A percentile compares a stretch with the other conserved stretches of the same genome.
These are phyloP conservation scores for Drosophila quasianomalipes DNA, from an alignment of 2,888 invertebrate genomes.

Conservation along the genomic window DNA sequence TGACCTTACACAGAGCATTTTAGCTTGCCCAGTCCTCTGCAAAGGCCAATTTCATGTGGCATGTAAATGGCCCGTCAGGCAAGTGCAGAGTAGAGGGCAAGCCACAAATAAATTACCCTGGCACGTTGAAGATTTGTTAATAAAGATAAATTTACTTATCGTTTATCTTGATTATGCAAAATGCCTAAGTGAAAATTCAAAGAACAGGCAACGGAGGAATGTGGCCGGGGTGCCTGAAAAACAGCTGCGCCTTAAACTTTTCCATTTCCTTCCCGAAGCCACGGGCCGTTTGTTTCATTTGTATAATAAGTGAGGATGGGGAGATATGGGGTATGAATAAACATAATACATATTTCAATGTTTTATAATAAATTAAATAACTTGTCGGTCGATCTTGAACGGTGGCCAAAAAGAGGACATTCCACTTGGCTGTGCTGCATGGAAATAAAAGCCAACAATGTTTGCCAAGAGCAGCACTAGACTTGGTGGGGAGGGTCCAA, in stretches of 20 bases:
- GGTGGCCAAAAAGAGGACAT: conserved; percentile 45
- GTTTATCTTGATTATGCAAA: conserved; percentile 79
- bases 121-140: conserved; percentile 79
- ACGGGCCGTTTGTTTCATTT: conserved; percentile 52
- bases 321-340: conserved; percentile 50
- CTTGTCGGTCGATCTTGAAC: conserved; percentile 62
- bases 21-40: conserved; percentile 1
- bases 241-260: conserved; percentile 73
- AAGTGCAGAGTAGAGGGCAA: conserved; percentile 26
- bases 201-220: conserved; percentile 40
- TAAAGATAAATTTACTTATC: conserved; percentile 80
- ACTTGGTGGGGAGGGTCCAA: background rate
- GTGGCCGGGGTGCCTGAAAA: conserved; percentile 8
- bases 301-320: conserved; percentile 2
- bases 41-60: conserved; percentile 57
- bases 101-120: conserved; percentile 74
- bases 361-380: conserved; percentile 78
- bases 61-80: conserved; percentile 51
- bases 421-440: conserved; percentile 33
- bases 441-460: conserved; percentile 27
- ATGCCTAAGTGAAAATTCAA: conserved; percentile 79
- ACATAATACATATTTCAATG: conserved; percentile 75
- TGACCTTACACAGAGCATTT: conserved; percentile 25
- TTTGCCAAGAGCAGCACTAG: conserved; percentile 30
- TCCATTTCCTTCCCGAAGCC: conserved; percentile 59